A percentile compares a stretch with the other conserved stretches of the same genome.
Conservation (phyloP, 2,113 vertebrate species). For the Pseudorectes ferrugineus region DNA sequence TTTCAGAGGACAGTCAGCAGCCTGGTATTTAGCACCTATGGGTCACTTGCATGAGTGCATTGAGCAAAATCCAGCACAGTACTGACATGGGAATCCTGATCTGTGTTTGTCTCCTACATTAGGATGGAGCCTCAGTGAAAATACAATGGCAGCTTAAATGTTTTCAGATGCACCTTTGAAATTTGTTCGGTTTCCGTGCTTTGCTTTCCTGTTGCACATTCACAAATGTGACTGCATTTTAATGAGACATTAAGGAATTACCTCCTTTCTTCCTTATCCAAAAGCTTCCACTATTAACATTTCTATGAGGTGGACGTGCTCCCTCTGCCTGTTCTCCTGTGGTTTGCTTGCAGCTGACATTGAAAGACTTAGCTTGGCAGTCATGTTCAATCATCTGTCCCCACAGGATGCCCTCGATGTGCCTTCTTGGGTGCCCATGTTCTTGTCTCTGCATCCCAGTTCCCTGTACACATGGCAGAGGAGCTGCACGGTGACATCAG, state of each 20-base stretch:
- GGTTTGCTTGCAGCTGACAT: neutral
- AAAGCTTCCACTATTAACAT: neutral
- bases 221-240: neutral
- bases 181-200: neutral
- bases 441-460: neutral
- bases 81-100: neutral
- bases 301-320: neutral
- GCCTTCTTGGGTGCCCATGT: neutral
- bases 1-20: neutral
- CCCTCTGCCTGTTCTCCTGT: neutral
- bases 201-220: neutral
- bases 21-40: neutral
- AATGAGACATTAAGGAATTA: neutral
- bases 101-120: neutral
- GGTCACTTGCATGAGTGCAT: neutral
- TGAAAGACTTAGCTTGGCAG: neutral
- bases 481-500: neutral
- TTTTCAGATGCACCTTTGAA: neutral
- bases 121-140: neutral
- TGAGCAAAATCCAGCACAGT: neutral
- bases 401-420: neutral
- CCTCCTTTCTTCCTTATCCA: neutral
- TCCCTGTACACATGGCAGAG: rapidly evolving
- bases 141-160: neutral
- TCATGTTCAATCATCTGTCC: neutral